Evolutionary conservation across 2,888 invertebrate genomes (phyloP).

Genomic region (Pterobdella sp.): DNA sequence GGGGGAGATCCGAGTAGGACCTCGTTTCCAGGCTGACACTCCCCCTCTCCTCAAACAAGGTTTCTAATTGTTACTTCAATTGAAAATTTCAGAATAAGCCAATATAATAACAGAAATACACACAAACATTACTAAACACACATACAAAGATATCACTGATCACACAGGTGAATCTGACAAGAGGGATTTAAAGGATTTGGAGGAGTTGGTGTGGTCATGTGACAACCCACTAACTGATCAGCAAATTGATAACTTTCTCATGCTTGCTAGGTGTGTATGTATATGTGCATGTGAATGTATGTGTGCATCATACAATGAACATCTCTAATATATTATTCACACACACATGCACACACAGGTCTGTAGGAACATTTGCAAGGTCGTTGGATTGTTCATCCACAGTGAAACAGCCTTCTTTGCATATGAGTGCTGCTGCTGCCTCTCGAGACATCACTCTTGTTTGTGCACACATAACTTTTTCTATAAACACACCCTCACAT

Average conservation of each 20-base stretch:
- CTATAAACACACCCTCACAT: neutral
- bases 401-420: constrained; percentile 92
- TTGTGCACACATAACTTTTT: neutral
- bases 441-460: constrained; percentile 83
- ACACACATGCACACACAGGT: constrained; percentile 50
- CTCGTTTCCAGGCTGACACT: constrained; percentile 91
- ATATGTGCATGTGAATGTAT: too few relatives aligned
- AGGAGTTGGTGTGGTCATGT: constrained; percentile 89
- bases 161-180: constrained; percentile 56
- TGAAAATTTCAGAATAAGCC: neutral
- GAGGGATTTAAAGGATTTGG: constrained; percentile 68
- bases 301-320: too few relatives aligned
- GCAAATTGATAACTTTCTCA: constrained; percentile 97
- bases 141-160: neutral
- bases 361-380: constrained; percentile 95
- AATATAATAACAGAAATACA: too few relatives aligned
- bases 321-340: neutral
- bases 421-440: constrained; percentile 98
- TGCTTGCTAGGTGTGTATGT: constrained; percentile 60
- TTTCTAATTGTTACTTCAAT: constrained; percentile 48
- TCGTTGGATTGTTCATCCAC: constrained; percentile 96
- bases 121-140: too few relatives aligned
- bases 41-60: constrained; percentile 62
- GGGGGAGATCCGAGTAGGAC: constrained; percentile 81
- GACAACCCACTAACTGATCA: constrained; percentile 77